Evolutionary conservation across 2,888 invertebrate species (phyloP), one percentile per base, ranked within the genome.

Genomic region (Conus canariensis): DNA sequence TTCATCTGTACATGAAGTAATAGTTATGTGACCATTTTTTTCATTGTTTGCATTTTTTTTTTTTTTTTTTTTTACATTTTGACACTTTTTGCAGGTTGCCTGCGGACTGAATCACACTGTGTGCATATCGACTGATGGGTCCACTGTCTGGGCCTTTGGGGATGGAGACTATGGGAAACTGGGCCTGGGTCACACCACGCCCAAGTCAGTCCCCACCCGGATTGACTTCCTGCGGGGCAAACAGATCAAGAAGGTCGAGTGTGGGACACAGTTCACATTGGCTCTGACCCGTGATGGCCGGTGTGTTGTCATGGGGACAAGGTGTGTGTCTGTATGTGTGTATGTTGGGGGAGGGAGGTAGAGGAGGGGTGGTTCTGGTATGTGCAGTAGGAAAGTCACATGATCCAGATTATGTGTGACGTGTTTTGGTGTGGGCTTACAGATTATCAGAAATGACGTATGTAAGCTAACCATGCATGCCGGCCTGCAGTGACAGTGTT

Each of bases 141-240:
- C 96, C 93, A 96, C 96, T 3, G 97, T 97, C 0, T 97, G 97
- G 97, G 97, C 97, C 0, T 97, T 97, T 95, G 97, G 97, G 8
- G 97, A 97, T 95, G 97, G 97, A 1, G 97, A 97, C 93, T 97
- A 97, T 95, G 97, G 97, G 19, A 97, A 97, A 95, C 95, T 97
- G 58, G 97, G 96, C 14, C 94, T 95, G 30, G 96, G 96, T n/a
- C 95, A 95, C 92, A 94, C 95, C 22, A 94, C 95, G 25, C 94
- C 96, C 74, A 95, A 95, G 89, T 94, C 95, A 30, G 93, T 94
- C 0, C 96, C 96, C 3, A 97, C 96, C 95, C 95, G 96, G 92
- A 97, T 97, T 12, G 97, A 97, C 92, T 94, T 96, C 1, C 95
- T 97, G 93, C 96, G 97, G 93, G 97, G 97, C 92, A 94, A 97